These are phyloP conservation scores for Acrocephalus arundinaceus DNA, from an alignment of 2,113 vertebrate species.

Conservation along the genomic window DNA sequence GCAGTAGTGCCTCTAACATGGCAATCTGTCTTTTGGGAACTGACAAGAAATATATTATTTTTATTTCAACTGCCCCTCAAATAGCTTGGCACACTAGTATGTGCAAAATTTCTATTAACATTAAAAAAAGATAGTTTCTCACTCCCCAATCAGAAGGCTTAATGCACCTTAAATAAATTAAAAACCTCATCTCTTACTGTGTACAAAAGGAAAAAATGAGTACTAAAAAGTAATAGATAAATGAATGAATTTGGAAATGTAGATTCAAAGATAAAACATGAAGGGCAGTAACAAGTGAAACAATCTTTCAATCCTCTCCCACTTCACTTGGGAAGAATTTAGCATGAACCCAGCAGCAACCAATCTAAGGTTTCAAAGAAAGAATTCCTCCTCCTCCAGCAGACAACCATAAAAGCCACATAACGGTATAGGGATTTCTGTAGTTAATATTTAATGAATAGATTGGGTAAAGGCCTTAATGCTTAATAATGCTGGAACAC, in stretches of 20 bases:
- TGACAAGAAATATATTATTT: not conserved
- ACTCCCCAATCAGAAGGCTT: not conserved
- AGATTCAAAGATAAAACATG: not conserved
- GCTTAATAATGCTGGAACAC: constrained; percentile 3
- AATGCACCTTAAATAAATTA: not conserved
- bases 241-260: not conserved
- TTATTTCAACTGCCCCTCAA: not conserved
- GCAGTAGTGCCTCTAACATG: not conserved
- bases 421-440: not conserved
- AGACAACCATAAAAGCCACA: constrained; percentile 9
- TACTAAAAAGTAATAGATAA: not conserved
- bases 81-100: not conserved
- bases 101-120: not conserved
- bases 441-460: not conserved
- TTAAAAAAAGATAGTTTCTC: not conserved
- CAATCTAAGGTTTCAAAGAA: not conserved
- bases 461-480: not conserved
- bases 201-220: not conserved
- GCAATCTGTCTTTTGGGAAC: not conserved
- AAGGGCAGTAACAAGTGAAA: not conserved
- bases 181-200: not conserved
- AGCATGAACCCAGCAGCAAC: not conserved
- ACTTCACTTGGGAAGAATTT: not conserved
- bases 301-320: not conserved
- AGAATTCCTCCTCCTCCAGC: not conserved